Conservation (phyloP, 2,797 vertebrate species). For the Melanotaenia maccullochi region DNA sequence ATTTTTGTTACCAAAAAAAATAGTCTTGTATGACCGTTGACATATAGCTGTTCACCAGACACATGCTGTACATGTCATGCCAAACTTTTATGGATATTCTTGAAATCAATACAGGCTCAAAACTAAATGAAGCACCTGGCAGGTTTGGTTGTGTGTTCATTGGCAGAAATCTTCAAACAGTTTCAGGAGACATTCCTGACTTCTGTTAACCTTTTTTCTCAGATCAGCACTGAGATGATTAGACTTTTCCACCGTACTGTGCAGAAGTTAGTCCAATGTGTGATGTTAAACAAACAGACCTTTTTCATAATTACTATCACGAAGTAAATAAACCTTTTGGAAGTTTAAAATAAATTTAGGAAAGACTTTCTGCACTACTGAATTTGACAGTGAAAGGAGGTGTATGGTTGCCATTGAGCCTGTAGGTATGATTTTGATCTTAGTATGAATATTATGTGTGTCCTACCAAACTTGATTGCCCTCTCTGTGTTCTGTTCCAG, state of each 20-base stretch:
- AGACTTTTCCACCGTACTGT: no score
- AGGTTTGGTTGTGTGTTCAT: neutral
- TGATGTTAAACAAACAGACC: no score
- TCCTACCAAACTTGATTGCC: neutral
- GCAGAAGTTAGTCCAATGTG: no score
- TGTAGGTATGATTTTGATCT: neutral
- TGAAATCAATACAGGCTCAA: neutral
- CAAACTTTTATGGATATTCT: neutral
- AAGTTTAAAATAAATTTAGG: no score
- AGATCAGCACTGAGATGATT: no score
- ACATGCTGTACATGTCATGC: no score
- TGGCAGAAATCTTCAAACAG: no score
- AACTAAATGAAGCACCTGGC: neutral
- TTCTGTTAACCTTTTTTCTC: no score
- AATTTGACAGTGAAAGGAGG: no score
- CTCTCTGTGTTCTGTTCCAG: conserved; percentile 60
- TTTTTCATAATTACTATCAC: no score
- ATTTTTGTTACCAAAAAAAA: neutral
- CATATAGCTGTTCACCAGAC: neutral
- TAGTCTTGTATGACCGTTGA: neutral
- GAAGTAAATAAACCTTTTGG: no score
- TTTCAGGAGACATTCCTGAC: neutral
- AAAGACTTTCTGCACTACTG: no score
- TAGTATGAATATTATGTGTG: neutral
- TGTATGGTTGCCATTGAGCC: neutral